Conservation (phyloP, 2,113 vertebrate genomes). For the Ceyx margarethae region DNA sequence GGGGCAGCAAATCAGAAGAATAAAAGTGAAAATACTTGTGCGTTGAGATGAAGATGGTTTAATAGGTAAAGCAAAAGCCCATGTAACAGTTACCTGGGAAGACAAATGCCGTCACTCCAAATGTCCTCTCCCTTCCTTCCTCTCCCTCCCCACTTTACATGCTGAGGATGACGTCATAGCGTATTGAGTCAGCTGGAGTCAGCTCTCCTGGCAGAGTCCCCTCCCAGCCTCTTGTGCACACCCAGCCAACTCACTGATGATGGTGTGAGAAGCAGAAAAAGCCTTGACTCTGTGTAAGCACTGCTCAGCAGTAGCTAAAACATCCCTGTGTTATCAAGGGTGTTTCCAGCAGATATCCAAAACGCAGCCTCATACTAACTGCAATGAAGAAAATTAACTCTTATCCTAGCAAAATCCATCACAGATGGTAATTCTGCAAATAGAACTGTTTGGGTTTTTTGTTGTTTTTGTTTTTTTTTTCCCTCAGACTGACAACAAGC, state of each 20-base stretch:
- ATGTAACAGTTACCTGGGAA: neutral
- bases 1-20: no score
- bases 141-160: neutral
- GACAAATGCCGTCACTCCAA: neutral
- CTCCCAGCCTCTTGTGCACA: neutral
- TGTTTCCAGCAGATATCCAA: neutral
- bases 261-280: neutral
- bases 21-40: neutral
- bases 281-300: neutral
- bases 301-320: rapidly evolving
- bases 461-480: neutral
- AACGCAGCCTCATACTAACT: neutral
- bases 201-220: neutral
- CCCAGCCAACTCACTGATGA: neutral
- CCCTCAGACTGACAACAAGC: neutral
- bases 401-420: neutral
- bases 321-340: neutral
- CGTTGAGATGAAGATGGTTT: neutral
- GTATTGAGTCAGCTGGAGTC: neutral
- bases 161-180: no score
- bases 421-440: neutral
- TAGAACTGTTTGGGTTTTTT: neutral
- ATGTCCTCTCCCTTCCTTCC: neutral
- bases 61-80: neutral
- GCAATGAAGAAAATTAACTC: neutral